Percentiles rank a stretch among this genome's conserved stretches.
These are phyloP conservation scores for Scomber japonicus DNA, from an alignment of 2,113 vertebrate genomes.

Conservation along the genomic window DNA sequence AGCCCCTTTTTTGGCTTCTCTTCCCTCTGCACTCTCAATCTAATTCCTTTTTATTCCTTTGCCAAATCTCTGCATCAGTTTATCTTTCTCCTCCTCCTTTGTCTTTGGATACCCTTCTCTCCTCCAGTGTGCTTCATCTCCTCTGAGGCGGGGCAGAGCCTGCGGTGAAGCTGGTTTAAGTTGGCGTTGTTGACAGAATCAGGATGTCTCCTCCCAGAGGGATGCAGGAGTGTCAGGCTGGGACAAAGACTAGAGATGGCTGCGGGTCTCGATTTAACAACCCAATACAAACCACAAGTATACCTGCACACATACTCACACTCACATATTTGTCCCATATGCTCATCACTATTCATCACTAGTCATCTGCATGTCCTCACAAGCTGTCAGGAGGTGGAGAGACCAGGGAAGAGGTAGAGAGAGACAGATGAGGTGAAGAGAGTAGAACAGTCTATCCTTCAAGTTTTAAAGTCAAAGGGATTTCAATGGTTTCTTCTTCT, in stretches of 20 bases:
- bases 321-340: constrained; percentile 66
- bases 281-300: not conserved
- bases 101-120: constrained; percentile 42
- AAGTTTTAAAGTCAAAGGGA: constrained; percentile 35
- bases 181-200: constrained; percentile 68
- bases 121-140: constrained; percentile 20
- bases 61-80: constrained; percentile 43
- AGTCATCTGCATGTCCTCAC: constrained; percentile 62
- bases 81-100: constrained; percentile 22
- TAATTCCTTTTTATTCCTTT: constrained; percentile 42
- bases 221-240: constrained; percentile 53
- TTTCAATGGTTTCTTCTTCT: not conserved
- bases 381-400: constrained; percentile 46
- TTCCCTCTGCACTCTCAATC: not conserved
- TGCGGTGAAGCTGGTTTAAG: constrained; percentile 34
- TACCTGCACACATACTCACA: constrained; percentile 23
- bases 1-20: not conserved
- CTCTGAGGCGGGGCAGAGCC: constrained; percentile 30
- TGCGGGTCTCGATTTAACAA: constrained; percentile 57
- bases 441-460: not conserved
- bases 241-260: constrained; percentile 49
- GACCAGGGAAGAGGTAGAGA: not conserved
- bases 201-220: constrained; percentile 68
- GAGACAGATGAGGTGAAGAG: constrained; percentile 21
- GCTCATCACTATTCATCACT: constrained; percentile 77